phyloP scores from a whole-genome alignment of 2,113 vertebrate genomes.

The Calypte anna region DNA sequence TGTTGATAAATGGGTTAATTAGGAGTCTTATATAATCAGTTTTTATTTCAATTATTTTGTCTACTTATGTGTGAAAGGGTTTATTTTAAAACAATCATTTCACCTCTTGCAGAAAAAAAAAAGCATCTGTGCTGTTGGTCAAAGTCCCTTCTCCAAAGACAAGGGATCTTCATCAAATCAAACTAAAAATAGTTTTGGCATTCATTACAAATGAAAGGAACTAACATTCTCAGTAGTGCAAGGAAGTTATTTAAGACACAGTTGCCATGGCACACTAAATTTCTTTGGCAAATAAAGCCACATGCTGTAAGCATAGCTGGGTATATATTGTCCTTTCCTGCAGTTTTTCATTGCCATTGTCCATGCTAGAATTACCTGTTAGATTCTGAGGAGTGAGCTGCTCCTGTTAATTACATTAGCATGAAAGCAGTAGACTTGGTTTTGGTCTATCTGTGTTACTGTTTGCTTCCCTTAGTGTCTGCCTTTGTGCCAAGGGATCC shows the following conservation, averaged over 20 bases:
- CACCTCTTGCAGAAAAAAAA: not conserved
- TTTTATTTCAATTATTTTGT: conserved; percentile 54
- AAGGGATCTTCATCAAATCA: not conserved
- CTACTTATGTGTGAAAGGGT: conserved; percentile 4
- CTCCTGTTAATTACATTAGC: not conserved
- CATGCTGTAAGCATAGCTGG: not conserved
- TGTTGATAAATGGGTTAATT: conserved; percentile 64
- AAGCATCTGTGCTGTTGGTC: not conserved
- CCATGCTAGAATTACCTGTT: not conserved
- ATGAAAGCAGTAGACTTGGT: not conserved
- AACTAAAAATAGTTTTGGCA: not conserved
- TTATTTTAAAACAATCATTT: conserved; percentile 1
- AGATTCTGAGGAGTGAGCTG: not conserved
- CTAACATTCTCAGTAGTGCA: not conserved
- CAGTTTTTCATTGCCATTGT: not conserved
- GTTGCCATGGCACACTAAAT: not conserved
- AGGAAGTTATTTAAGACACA: not conserved
- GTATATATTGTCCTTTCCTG: not conserved
- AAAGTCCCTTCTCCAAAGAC: not conserved
- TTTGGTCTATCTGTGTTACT: not conserved
- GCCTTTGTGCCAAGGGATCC: not conserved
- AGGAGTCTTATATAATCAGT: not conserved
- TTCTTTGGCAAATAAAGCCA: not conserved
- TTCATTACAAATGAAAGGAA: not conserved
- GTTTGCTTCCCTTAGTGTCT: not conserved